Evolutionary conservation across 1,140 invertebrate species (phyloP), one percentile per base, ranked within the genome.

Genomic region (Neuroterus valhalla): DNA sequence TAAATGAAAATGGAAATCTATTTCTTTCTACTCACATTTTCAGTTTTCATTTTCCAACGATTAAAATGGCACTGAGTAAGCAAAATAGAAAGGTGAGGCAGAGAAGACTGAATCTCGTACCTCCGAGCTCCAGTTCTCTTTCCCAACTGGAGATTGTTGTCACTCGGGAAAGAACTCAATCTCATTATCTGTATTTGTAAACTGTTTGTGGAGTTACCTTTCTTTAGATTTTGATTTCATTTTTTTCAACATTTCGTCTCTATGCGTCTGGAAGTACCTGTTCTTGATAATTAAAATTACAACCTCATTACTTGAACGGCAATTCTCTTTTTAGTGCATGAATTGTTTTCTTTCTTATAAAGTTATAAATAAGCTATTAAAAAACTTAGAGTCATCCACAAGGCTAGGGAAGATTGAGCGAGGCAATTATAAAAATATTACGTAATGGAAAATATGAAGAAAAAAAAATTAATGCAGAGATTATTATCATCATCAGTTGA

Each of bases 1-100:
- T 55, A 14, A 55, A 55, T 23, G 3, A 55, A 50, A 50, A n/a
- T 4, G n/a, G 19, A 23, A 55, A 14, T 26, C 21, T 14, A 14
- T 14, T 55, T 26, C 23, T 55, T 23, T 55, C 21, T 26, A 55
- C 52, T 55, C 11, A 55, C 52, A 55, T 55, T 55, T 21, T 55
- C 23, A 26, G 52, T 55, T 21, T 23, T 21, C 52, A 55, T 55
- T 55, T 55, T 55, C 2, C 4, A 55, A 55, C 4, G 10, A 55
- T 12, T 8, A 38, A 38, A 52, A 8, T 52, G 17, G 23, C 52
- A 55, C 52, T 31, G 21, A 26, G 21, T 55, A 55, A 50, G 14
- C 17, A 55, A 55, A 23, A 55, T 5, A 19, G 1, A 26, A 14
- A 55, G 8, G 19, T 52, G 8, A 55, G 8, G 10, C 3, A 17